These are phyloP conservation scores for Limnephilus lunatus DNA, from an alignment of 2,888 invertebrate species.

Conservation along the genomic window DNA sequence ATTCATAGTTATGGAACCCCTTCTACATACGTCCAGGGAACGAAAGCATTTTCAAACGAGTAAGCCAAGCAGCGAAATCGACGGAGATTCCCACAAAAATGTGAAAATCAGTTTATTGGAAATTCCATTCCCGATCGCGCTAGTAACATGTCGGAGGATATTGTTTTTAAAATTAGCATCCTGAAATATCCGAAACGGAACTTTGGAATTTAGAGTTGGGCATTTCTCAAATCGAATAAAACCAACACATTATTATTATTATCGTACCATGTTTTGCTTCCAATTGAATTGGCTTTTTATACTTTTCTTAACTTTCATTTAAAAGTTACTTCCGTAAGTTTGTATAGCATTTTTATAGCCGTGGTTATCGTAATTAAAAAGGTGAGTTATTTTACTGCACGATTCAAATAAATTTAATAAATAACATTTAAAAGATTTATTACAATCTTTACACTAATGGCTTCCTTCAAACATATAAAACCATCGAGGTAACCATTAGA, in stretches of 20 bases:
- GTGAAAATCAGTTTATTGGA: conserved; percentile 40
- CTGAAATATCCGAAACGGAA: conserved; percentile 1
- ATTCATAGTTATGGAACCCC: neutral
- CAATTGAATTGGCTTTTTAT: neutral
- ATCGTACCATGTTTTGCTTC: neutral
- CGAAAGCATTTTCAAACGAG: conserved; percentile 19
- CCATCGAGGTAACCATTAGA: too few relatives aligned
- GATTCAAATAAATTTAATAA: too few relatives aligned
- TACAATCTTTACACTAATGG: too few relatives aligned
- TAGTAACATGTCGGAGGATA: conserved; percentile 23
- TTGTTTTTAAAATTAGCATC: conserved; percentile 33
- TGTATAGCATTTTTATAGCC: too few relatives aligned
- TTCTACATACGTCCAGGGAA: conserved; percentile 18
- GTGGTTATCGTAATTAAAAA: too few relatives aligned
- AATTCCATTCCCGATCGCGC: conserved; percentile 18
- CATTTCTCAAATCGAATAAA: neutral
- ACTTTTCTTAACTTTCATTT: neutral
- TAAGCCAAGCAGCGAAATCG: neutral
- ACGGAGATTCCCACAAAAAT: conserved; percentile 33
- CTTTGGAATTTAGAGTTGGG: neutral
- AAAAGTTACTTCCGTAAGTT: neutral
- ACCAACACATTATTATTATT: neutral
- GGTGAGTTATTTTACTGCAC: too few relatives aligned
- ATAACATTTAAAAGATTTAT: too few relatives aligned
- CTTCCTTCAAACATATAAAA: too few relatives aligned